These are phyloP conservation scores for Ladona fulva DNA, from an alignment of 1,140 invertebrate species.

Conservation along the genomic window DNA sequence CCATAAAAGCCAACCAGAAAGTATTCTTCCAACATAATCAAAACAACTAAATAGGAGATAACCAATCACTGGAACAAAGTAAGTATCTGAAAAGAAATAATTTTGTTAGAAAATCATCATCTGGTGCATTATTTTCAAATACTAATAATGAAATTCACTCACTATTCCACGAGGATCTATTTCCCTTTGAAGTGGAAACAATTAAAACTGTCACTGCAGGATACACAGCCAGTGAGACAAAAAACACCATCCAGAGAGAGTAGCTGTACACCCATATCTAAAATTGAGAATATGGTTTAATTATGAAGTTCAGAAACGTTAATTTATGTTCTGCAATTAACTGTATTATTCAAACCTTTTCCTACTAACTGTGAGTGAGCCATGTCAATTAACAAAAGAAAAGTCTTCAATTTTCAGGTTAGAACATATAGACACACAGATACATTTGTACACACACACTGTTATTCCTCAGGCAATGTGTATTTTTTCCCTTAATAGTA, in stretches of 20 bases:
- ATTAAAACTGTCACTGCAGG: conserved; percentile 83
- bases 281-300: conserved; percentile 19
- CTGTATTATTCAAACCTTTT: too few species aligned
- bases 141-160: conserved; percentile 25
- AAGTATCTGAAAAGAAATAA: conserved; percentile 55
- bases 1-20: conserved; percentile 59
- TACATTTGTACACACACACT: too few species aligned
- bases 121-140: too few species aligned
- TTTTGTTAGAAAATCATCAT: too few species aligned
- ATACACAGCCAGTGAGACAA: conserved; percentile 71
- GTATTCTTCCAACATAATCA: conserved; percentile 73
- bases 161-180: conserved; percentile 67
- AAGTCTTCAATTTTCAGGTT: too few species aligned
- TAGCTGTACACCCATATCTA: conserved; percentile 56
- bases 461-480: too few species aligned
- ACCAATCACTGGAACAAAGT: conserved; percentile 81
- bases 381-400: too few species aligned
- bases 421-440: too few species aligned
- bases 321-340: too few species aligned
- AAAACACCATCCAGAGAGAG: conserved; percentile 66
- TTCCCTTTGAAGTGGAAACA: conserved; percentile 57
- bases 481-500: too few species aligned
- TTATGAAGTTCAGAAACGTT: too few species aligned
- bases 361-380: too few species aligned
- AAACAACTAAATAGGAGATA: conserved; percentile 83